Evolutionary conservation across 2,888 invertebrate genomes (phyloP).

Genomic region (Elysia crispata): DNA sequence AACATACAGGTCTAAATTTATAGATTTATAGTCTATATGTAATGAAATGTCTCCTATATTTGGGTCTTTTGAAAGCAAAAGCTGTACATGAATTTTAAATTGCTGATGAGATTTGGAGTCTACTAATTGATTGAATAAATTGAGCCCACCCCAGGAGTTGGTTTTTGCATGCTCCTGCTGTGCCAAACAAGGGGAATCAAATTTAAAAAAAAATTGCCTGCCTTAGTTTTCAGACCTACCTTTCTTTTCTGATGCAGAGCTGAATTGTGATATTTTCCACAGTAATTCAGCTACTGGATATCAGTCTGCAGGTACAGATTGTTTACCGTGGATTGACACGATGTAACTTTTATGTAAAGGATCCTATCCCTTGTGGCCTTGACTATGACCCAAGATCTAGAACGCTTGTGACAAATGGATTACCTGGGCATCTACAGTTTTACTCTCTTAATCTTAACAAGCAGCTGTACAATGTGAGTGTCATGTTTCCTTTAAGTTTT

Average conservation of each 20-base stretch:
- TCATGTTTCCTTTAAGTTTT: too few relatives aligned
- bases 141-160: too few relatives aligned
- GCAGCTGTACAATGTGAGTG: slow-evolving; percentile 85
- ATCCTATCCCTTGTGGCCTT: slow-evolving; percentile 75
- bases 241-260: not conserved
- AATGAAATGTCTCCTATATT: too few relatives aligned
- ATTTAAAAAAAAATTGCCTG: too few relatives aligned
- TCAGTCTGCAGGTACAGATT: slow-evolving; percentile 79
- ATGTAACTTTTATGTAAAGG: slow-evolving; percentile 76
- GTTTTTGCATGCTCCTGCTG: too few relatives aligned
- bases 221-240: not conserved
- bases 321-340: slow-evolving; percentile 84
- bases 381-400: slow-evolving; percentile 83
- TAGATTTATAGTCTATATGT: too few relatives aligned
- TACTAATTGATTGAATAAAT: too few relatives aligned
- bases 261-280: slow-evolving; percentile 51
- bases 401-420: slow-evolving; percentile 85
- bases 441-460: slow-evolving; percentile 82
- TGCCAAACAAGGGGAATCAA: too few relatives aligned
- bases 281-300: slow-evolving; percentile 78
- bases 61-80: too few relatives aligned
- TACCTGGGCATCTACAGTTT: slow-evolving; percentile 87
- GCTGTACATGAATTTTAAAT: too few relatives aligned
- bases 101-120: too few relatives aligned
- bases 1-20: too few relatives aligned